Base-by-base conservation (phyloP, 2,113 vertebrate genomes). In the Corydoras sp. region DNA sequence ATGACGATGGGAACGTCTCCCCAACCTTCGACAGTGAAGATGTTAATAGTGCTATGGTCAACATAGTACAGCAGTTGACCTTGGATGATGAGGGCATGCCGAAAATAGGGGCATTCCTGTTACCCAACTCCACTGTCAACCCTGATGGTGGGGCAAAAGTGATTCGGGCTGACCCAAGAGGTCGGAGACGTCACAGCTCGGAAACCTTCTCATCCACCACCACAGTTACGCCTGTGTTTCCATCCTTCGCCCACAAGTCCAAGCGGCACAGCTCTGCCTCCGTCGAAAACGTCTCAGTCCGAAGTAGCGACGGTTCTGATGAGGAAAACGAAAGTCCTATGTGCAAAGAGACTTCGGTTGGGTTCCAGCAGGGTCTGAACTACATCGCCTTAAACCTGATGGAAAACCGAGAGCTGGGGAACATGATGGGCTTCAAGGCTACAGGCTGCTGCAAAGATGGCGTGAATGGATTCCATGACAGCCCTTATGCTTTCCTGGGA, bases 171-270 rank as follows among this genome's bases (percentile, higher is more conserved):
- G 94, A 98, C 83, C 93, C 95, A 1, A 96, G 96, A 77, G 96
- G 96, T 7, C 92, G 96, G 2, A 88, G 96, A 69, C 91, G 96
- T 43, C 96, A 99, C 88, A 99, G 96, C 68, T 98, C 96, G 0
- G 96, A 98, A 85, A 99, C 96, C 49, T 99, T 99, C 79, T 95
- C 95, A 14, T 98, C 96, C 66, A 99, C 96, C 76, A 95, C 96
- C 77, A 97, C 93, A 12, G 95, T 98, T 81, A 95, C 93, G 62
- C 95, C 96, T 0, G 95, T 98, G 84, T 98, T 95, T 71, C 95
- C 96, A 0, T 98, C 95, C 61, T 98, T 99, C 5, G 95, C 96
- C 15, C 92, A 95, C 69, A 92, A 92, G 81, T 87, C 93, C 76
- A 95, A 95, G 85, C 88, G 94, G 49, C 95, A 95, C 86, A 96